A percentile compares a stretch with the other conserved stretches of the same genome.
phyloP scores from a whole-genome alignment of 2,797 vertebrate genomes.

The Philypnodon macrostomus region DNA sequence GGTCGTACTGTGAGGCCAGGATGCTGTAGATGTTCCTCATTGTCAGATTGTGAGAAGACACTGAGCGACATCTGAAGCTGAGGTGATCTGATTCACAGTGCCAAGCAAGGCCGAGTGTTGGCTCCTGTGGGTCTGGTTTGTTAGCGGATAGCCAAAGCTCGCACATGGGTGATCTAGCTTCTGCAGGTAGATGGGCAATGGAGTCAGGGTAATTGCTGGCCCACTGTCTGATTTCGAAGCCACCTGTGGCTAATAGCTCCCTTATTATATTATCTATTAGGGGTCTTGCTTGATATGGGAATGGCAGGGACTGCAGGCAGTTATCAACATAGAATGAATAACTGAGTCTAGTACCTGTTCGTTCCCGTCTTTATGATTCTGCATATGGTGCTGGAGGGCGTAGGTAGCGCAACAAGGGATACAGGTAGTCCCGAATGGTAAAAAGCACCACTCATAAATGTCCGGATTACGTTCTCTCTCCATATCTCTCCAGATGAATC shows the following conservation, averaged over 20 bases:
- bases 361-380: neutral
- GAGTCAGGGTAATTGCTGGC: constrained; percentile 2
- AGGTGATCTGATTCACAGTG: neutral
- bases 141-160: no score
- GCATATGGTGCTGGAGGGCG: constrained; percentile 2
- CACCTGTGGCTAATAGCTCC: constrained; percentile 8
- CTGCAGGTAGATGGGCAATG: no score
- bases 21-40: constrained; percentile 4
- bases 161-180: no score
- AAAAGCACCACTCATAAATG: constrained; percentile 17
- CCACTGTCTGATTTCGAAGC: constrained; percentile 31
- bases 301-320: constrained; percentile 8
- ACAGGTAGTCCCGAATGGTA: constrained; percentile 20
- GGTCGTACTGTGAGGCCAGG: neutral
- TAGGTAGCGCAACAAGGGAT: constrained; percentile 18
- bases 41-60: neutral
- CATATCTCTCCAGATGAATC: constrained; percentile 16
- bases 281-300: neutral
- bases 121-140: no score
- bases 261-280: constrained; percentile 6
- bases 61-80: neutral
- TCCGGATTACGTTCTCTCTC: neutral
- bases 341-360: constrained; percentile 1
- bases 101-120: no score
- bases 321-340: constrained; percentile 15